A percentile compares a stretch with the other conserved stretches of the same genome.
phyloP scores from a whole-genome alignment of 1,140 invertebrate species.

The Odontomachus brunneus region DNA sequence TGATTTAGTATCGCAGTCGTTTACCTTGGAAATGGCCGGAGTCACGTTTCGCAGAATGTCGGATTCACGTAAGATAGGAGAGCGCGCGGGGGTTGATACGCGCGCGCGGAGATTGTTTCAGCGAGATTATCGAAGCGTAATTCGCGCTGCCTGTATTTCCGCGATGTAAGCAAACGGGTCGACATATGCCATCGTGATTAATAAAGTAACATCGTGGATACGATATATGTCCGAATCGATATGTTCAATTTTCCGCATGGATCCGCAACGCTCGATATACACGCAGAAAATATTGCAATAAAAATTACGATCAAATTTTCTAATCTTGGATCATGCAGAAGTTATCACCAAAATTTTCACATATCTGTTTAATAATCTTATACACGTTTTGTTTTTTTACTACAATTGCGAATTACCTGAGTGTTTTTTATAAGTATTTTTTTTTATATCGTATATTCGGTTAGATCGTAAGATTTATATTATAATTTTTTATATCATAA shows the following conservation, averaged over 20 bases:
- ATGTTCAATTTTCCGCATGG: slow-evolving; percentile 6
- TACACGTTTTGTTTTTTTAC: too few species aligned
- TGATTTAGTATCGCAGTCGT: neutral
- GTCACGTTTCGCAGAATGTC: neutral
- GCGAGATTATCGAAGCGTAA: neutral
- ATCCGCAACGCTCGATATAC: slow-evolving; percentile 10
- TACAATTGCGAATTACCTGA: too few species aligned
- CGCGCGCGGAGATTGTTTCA: neutral
- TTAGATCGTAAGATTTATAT: too few species aligned
- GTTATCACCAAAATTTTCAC: too few species aligned
- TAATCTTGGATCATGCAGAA: too few species aligned
- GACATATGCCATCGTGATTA: neutral
- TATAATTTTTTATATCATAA: too few species aligned
- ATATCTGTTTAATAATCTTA: too few species aligned
- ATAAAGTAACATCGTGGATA: slow-evolving; percentile 2
- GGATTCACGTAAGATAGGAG: neutral
- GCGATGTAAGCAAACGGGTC: neutral
- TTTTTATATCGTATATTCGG: too few species aligned
- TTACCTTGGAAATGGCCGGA: neutral
- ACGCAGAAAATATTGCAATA: too few species aligned
- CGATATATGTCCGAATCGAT: slow-evolving; percentile 2
- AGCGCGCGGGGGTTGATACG: neutral
- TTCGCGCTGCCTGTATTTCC: neutral
- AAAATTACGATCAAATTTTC: too few species aligned
- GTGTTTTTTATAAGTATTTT: too few species aligned